These are phyloP conservation scores for Turritopsis rubra DNA, from an alignment of 30 jellyfish, hydroid and myxozoan genomes.

Conservation along the genomic window DNA sequence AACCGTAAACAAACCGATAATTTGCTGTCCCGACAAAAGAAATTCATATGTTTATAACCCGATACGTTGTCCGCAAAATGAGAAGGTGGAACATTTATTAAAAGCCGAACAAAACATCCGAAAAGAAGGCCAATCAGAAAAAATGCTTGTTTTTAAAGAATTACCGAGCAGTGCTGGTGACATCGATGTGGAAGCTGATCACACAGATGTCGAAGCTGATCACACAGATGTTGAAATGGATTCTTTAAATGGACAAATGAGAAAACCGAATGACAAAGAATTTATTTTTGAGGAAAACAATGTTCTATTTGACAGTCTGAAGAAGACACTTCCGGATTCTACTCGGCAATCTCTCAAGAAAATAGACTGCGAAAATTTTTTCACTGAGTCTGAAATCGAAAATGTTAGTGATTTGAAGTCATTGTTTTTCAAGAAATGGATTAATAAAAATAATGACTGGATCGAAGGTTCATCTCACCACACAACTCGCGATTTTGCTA, in stretches of 20 bases:
- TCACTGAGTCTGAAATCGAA: conserved; percentile 7
- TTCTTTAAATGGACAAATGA: neutral
- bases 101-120: neutral
- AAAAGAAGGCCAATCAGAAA: neutral
- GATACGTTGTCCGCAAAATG: neutral
- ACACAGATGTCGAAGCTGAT: neutral
- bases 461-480: neutral
- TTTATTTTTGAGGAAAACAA: neutral
- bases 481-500: neutral
- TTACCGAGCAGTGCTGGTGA: neutral
- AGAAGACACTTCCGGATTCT: neutral
- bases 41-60: conserved; percentile 20
- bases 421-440: conserved; percentile 5
- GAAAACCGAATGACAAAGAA: neutral
- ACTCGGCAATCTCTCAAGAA: neutral
- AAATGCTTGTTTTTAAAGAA: neutral
- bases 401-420: neutral
- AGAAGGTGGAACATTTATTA: neutral
- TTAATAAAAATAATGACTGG: neutral
- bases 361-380: neutral
- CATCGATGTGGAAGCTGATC: neutral
- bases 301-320: neutral
- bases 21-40: conserved; percentile 15
- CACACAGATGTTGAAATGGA: neutral
- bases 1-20: conserved; percentile 39